Evolutionary conservation across 1,140 invertebrate genomes (phyloP).

Genomic region (Megalopta genalis): DNA sequence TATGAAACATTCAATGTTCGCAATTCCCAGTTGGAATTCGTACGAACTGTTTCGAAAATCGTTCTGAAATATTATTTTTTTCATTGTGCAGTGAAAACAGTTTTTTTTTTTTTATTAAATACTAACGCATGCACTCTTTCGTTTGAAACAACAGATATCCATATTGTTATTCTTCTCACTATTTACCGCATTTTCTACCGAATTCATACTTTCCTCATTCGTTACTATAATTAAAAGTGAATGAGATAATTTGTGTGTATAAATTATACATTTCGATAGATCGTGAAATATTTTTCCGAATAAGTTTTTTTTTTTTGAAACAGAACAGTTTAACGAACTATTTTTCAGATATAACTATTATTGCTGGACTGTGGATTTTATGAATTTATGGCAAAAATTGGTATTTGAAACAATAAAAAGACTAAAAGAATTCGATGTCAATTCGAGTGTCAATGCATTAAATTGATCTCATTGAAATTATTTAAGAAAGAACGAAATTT

Average conservation of each 20-base stretch:
- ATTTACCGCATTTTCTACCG: not conserved
- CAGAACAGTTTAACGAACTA: too few relatives aligned
- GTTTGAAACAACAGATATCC: not conserved
- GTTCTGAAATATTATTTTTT: not conserved
- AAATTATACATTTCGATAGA: not conserved
- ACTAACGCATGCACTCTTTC: not conserved
- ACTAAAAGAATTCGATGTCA: too few relatives aligned
- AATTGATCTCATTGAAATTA: too few relatives aligned
- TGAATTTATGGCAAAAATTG: too few relatives aligned
- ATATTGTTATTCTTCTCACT: not conserved
- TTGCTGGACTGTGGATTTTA: too few relatives aligned
- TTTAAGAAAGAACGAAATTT: too few relatives aligned
- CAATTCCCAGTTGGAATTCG: not conserved
- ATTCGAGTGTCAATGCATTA: too few relatives aligned
- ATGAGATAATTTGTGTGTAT: not conserved
- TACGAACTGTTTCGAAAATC: not conserved
- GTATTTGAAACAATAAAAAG: too few relatives aligned
- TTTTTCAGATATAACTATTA: too few relatives aligned
- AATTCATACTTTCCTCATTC: not conserved
- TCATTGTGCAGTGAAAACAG: not conserved
- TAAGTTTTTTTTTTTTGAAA: too few relatives aligned
- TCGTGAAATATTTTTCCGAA: not conserved
- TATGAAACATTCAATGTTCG: constrained; percentile 30
- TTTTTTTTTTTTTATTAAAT: not conserved
- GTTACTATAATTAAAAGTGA: not conserved